These are phyloP conservation scores for Aulostomus chinensis DNA, from an alignment of 2,797 vertebrate species.

Conservation along the genomic window DNA sequence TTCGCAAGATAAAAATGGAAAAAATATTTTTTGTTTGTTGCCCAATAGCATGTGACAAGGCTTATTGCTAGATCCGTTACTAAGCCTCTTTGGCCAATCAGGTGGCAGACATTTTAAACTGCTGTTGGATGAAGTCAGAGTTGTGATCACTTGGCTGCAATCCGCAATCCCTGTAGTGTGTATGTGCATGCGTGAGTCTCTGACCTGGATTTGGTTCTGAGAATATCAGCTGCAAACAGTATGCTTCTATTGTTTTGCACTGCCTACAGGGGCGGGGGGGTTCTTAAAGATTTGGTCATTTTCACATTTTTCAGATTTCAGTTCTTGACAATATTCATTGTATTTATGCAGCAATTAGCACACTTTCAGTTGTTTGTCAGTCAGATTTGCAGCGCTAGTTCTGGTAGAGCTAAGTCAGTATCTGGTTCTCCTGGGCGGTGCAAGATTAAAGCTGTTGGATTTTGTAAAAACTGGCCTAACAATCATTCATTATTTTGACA, in stretches of 20 bases:
- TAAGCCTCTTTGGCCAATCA: conserved; percentile 78
- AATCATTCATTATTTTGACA: no score
- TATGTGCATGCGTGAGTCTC: conserved; percentile 12
- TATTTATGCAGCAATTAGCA: conserved; percentile 27
- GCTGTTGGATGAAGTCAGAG: conserved; percentile 55
- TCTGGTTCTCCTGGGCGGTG: no score
- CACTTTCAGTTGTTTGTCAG: conserved; percentile 40
- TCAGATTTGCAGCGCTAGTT: conserved; percentile 6
- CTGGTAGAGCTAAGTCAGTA: no score
- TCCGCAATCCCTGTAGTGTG: conserved; percentile 20
- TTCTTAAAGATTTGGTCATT: conserved; percentile 1
- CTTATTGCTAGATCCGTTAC: conserved; percentile 70
- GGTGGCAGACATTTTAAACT: conserved; percentile 66
- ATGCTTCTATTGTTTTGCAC: conserved; percentile 1
- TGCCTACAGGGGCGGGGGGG: no score
- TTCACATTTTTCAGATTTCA: conserved; percentile 11
- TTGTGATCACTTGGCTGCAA: conserved; percentile 54
- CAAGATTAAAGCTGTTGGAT: no score
- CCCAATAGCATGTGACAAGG: conserved; percentile 67
- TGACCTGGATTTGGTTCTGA: conserved; percentile 48
- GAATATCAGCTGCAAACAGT: conserved; percentile 18
- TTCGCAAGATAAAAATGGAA: no score
- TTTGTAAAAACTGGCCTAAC: no score
- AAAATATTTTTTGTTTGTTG: conserved; percentile 56
- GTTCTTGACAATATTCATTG: conserved; percentile 6